A percentile compares a stretch with the other conserved stretches of the same genome.
Conservation (phyloP, 2,888 invertebrate species). For the Habrosyne pyritoides region DNA sequence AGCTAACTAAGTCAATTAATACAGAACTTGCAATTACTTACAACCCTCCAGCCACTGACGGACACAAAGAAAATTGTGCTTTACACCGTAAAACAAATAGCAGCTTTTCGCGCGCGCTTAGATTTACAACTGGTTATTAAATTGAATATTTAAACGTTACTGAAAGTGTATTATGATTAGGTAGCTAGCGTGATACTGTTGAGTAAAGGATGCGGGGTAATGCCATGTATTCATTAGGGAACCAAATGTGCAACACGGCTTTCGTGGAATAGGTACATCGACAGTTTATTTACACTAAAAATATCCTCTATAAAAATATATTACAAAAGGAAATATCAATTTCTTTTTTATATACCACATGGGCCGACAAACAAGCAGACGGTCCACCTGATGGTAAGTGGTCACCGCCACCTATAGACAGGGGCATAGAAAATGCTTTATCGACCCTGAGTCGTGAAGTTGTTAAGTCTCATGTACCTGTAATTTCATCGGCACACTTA, state of each 20-base stretch:
- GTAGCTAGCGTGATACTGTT: constrained; percentile 44
- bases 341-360: no score
- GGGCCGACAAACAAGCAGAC: no score
- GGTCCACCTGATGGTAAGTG: no score
- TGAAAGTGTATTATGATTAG: constrained; percentile 49
- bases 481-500: no score
- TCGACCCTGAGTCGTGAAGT: no score
- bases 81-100: constrained; percentile 19
- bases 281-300: not conserved
- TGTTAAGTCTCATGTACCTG: no score
- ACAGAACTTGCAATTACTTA: constrained; percentile 42
- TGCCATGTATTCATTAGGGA: constrained; percentile 13
- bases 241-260: constrained; percentile 4
- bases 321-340: no score
- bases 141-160: constrained; percentile 49
- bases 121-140: constrained; percentile 38
- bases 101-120: constrained; percentile 17
- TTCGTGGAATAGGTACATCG: not conserved
- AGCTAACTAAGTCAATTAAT: constrained; percentile 66
- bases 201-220: constrained; percentile 18
- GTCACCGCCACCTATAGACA: no score
- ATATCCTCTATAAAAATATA: no score
- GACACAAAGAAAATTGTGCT: constrained; percentile 26
- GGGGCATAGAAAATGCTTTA: no score
- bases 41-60: constrained; percentile 22